Evolutionary conservation across 2,888 invertebrate species (phyloP), one percentile per base, ranked within the genome.

Genomic region (Lomographa bimaculata): DNA sequence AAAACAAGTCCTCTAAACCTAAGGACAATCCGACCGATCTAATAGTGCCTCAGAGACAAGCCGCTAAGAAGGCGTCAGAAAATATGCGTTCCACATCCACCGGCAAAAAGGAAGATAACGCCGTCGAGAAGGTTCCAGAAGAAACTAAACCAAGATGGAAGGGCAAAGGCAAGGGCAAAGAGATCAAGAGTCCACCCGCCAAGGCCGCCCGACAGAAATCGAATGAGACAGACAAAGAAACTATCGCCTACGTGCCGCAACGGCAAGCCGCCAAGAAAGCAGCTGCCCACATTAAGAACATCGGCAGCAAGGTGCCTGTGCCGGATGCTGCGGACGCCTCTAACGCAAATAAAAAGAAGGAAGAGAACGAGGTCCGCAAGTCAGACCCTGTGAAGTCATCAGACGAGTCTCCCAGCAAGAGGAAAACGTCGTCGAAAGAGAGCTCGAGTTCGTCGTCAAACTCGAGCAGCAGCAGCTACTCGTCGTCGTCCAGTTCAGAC

Each of bases 231-330:
- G 92, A 92, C 14, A 93, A 93, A 61, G 92, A 92, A 57, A 90
- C 94, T 26, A 91, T 96, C 21, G 93, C 95, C 0, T 96, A 96
- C 72, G 97, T 97, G 9, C 97, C 97, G 1, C 97, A 97, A 71
- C 87, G 97, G 44, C 96, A 96, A 79, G 97, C 97, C 1, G 97
- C 97, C 5, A 96, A 96, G 72, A 97, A 97, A 73, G 97, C 97
- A 0, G 96, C 96, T 1, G 96, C 96, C 60, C 96, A 96, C 66
- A 95, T 97, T 35, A 96, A 96, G 71, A 95, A 95, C 3, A 86
- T 94, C 55, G 93, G 93, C 47, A 91, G 63, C 29, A 89, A 89
- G 50, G 46, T 91, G 57, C 90, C 91, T 14, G 60, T 70, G 23
- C 55, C 70, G 1, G 89, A 83, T 50, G 68, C 60, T 50, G 54